These are phyloP conservation scores for Lates japonicus DNA, from an alignment of 2,797 vertebrate genomes.

Conservation along the genomic window DNA sequence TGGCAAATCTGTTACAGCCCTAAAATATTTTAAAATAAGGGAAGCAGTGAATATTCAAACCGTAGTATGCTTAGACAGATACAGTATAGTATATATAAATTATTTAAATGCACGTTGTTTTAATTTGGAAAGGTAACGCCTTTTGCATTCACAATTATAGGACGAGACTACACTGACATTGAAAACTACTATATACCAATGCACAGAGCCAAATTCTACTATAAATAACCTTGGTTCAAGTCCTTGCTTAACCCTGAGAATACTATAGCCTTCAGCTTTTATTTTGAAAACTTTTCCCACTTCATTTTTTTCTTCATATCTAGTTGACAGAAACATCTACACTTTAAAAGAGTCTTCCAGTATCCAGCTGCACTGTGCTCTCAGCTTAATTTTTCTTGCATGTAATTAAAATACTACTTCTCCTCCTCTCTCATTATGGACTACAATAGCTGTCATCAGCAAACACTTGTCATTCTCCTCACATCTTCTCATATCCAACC, in stretches of 20 bases:
- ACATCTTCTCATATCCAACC: conserved; percentile 4
- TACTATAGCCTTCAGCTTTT: background rate
- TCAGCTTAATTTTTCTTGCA: background rate
- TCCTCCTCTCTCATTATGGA: conserved; percentile 3
- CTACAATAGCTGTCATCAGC: conserved; percentile 16
- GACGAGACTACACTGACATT: background rate
- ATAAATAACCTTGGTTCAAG: background rate
- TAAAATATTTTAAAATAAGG: no score
- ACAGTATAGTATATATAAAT: no score
- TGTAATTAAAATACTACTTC: background rate
- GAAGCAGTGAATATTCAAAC: no score
- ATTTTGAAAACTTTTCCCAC: background rate
- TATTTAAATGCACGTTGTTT: background rate
- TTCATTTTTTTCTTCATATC: background rate
- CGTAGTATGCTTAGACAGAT: no score
- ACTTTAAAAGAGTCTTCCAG: background rate
- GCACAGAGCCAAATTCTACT: background rate
- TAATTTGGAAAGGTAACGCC: background rate
- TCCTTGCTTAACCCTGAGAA: background rate
- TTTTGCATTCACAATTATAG: background rate
- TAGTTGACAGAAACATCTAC: background rate
- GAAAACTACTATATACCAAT: background rate
- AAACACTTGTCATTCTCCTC: conserved; percentile 17
- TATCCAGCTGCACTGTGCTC: background rate
- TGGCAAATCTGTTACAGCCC: no score